These are phyloP conservation scores for Moxostoma hubbsi DNA, from an alignment of 2,797 vertebrate genomes.

Conservation along the genomic window DNA sequence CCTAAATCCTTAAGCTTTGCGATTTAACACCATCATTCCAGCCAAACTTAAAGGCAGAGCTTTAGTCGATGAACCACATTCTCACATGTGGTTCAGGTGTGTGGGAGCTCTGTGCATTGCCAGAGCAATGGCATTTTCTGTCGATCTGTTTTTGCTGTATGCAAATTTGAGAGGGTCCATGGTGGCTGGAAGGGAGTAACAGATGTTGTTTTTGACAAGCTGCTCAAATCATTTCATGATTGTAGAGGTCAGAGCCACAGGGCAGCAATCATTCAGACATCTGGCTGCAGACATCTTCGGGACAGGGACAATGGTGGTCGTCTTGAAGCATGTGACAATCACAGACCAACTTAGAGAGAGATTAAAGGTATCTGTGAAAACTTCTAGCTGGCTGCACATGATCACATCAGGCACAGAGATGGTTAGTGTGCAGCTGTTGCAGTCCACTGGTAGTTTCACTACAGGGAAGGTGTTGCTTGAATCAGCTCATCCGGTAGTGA, in stretches of 20 bases:
- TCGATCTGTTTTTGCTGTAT: too few relatives aligned
- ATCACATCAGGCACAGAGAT: not conserved
- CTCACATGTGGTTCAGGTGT: not conserved
- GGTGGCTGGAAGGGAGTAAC: not conserved
- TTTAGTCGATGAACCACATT: not conserved
- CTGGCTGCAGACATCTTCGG: not conserved
- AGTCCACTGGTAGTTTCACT: not conserved
- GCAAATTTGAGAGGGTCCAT: too few relatives aligned
- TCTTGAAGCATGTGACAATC: constrained; percentile 8
- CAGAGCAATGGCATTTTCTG: too few relatives aligned
- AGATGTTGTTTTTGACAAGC: constrained; percentile 1
- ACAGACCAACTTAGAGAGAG: not conserved
- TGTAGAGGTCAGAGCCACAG: not conserved
- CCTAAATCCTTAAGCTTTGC: too few relatives aligned
- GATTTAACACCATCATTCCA: too few relatives aligned
- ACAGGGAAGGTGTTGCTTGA: not conserved
- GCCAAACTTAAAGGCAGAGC: not conserved
- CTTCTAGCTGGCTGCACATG: not conserved
- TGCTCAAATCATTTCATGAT: constrained; percentile 36
- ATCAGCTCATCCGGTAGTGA: not conserved
- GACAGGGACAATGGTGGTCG: constrained; percentile 20
- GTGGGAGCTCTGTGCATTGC: too few relatives aligned
- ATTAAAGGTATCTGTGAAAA: constrained; percentile 25
- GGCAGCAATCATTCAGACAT: constrained; percentile 18
- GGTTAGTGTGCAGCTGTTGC: not conserved